Conservation (phyloP, 2,797 vertebrate genomes). For the Sternarchorhynchus goeldii region DNA sequence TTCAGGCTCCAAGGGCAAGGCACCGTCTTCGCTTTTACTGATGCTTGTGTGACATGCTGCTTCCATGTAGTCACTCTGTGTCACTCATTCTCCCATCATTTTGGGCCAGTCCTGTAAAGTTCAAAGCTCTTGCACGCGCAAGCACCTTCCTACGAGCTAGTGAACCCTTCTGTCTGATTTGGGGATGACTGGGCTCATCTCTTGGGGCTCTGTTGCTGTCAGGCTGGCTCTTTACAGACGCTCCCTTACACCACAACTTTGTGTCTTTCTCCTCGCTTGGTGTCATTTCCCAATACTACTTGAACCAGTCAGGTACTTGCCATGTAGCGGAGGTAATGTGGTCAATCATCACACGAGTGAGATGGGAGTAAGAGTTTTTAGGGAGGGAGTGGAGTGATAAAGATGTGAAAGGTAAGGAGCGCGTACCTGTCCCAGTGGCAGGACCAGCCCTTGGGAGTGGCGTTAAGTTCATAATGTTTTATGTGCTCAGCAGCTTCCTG, state of each 20-base stretch:
- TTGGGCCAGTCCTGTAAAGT: conserved; percentile 94
- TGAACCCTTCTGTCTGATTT: conserved; percentile 71
- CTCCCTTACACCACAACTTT: conserved; percentile 67
- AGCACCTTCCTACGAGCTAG: conserved; percentile 79
- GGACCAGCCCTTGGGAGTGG: conserved; percentile 99
- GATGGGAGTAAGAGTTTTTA: conserved; percentile 63
- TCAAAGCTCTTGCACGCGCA: conserved; percentile 95
- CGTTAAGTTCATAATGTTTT: conserved; percentile 99
- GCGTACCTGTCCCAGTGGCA: conserved; percentile 99
- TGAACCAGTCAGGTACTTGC: conserved; percentile 66
- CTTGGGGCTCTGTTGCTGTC: conserved; percentile 65
- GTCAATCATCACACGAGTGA: conserved; percentile 74
- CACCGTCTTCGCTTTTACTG: conserved; percentile 91
- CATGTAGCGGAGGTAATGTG: conserved; percentile 78
- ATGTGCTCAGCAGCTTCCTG: conserved; percentile 99
- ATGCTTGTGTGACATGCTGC: conserved; percentile 83
- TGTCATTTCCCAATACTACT: conserved; percentile 61
- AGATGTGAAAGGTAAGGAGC: conserved; percentile 87
- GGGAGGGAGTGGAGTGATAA: conserved; percentile 64
- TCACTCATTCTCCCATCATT: conserved; percentile 72
- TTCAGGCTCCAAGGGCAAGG: conserved; percentile 94
- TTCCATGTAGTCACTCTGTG: conserved; percentile 76
- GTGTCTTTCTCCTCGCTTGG: conserved; percentile 52
- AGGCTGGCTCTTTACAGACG: conserved; percentile 73
- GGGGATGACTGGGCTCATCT: conserved; percentile 63